phyloP scores from a whole-genome alignment of 2,888 invertebrate genomes.

The Drosophila limbata region DNA sequence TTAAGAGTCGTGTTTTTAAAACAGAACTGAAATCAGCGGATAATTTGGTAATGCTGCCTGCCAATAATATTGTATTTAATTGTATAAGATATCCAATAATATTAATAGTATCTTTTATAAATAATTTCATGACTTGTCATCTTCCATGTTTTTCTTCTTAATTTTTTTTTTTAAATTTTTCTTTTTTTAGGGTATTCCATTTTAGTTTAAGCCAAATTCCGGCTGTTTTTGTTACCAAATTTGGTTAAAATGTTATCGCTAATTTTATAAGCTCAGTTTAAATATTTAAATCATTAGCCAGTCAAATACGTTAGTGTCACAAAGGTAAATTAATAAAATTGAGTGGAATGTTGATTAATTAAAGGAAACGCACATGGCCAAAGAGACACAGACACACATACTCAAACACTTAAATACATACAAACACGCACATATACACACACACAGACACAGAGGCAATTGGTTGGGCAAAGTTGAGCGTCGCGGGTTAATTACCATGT shows the following conservation, averaged over 20 bases:
- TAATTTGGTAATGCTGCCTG: not conserved
- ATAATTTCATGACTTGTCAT: not conserved
- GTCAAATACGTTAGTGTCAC: slow-evolving; percentile 68
- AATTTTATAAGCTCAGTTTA: slow-evolving; percentile 39
- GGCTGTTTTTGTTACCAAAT: slow-evolving; percentile 43
- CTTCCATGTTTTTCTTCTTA: not conserved
- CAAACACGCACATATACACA: slow-evolving; percentile 20
- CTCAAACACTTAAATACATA: not conserved
- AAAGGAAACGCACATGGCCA: slow-evolving; percentile 72
- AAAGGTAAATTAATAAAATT: slow-evolving; percentile 70
- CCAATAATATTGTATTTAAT: not conserved
- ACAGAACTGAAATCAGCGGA: not conserved
- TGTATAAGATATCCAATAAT: not conserved
- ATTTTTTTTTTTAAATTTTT: not conserved
- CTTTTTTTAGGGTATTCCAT: not conserved
- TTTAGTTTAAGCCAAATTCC: not conserved
- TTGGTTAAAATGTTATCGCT: slow-evolving; percentile 59
- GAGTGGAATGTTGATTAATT: slow-evolving; percentile 77
- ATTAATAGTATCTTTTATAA: not conserved
- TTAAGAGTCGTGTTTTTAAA: not conserved
- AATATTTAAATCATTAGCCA: slow-evolving; percentile 69
- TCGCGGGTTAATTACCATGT: slow-evolving; percentile 81
- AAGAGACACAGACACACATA: slow-evolving; percentile 18
- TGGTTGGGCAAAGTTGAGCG: slow-evolving; percentile 81
- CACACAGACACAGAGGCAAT: slow-evolving; percentile 45